These are phyloP conservation scores for Agrotis clavis DNA, from an alignment of 2,888 invertebrate genomes.

Conservation along the genomic window DNA sequence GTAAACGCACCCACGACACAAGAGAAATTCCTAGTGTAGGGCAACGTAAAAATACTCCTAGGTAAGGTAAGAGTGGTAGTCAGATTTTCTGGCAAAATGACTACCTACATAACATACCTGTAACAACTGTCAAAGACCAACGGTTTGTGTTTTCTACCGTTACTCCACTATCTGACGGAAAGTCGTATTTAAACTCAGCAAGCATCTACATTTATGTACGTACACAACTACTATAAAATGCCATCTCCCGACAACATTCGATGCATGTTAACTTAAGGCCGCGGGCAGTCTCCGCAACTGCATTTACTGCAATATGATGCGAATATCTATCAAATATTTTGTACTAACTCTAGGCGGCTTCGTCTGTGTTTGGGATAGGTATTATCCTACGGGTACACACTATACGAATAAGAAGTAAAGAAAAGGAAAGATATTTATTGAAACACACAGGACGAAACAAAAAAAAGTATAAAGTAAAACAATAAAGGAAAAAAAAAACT, in stretches of 20 bases:
- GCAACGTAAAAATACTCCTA: too few species aligned
- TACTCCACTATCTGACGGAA: neutral
- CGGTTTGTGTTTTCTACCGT: too few species aligned
- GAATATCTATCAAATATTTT: conserved; percentile 42
- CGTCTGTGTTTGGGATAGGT: neutral
- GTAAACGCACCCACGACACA: too few species aligned
- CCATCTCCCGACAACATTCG: conserved; percentile 33
- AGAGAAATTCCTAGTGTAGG: too few species aligned
- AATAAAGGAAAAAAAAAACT: too few species aligned
- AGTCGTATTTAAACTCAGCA: neutral
- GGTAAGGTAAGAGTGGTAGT: too few species aligned
- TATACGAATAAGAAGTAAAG: neutral
- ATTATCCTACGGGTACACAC: neutral
- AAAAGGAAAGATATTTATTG: too few species aligned
- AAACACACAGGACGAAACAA: too few species aligned
- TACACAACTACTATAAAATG: conserved; percentile 20
- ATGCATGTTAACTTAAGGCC: conserved; percentile 36
- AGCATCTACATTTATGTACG: neutral
- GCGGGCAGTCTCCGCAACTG: conserved; percentile 17
- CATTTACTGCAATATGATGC: conserved; percentile 26
- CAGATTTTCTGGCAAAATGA: too few species aligned
- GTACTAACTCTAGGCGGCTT: neutral
- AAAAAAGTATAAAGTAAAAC: too few species aligned
- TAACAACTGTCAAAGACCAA: too few species aligned
- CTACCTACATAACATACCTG: too few species aligned